These are phyloP conservation scores for Harpegnathos saltator DNA, from an alignment of 1,140 invertebrate species.

Conservation along the genomic window DNA sequence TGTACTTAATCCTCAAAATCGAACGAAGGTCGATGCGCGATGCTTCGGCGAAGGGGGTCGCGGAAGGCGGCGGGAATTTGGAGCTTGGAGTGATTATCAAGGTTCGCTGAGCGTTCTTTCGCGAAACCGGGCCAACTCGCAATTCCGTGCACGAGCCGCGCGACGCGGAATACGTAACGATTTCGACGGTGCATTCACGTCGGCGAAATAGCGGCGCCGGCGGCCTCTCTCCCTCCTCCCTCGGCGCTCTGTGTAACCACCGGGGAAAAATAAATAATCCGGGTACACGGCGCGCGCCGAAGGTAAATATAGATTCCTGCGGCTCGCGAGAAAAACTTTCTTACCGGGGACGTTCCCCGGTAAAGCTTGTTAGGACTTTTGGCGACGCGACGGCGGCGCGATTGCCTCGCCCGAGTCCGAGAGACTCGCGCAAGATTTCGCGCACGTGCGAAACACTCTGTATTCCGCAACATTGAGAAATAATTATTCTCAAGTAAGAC, in stretches of 20 bases:
- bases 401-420: conserved; percentile 12
- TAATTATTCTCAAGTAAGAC: too few relatives aligned
- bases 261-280: conserved; percentile 60
- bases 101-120: conserved; percentile 43
- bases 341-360: conserved; percentile 31
- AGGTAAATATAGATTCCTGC: conserved; percentile 54
- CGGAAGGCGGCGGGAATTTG: conserved; percentile 15
- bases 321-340: conserved; percentile 52
- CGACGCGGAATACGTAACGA: conserved; percentile 59
- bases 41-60: not conserved
- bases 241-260: conserved; percentile 42
- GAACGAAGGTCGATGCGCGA: not conserved
- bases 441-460: not conserved
- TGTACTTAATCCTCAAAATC: conserved; percentile 1
- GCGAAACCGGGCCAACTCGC: conserved; percentile 45
- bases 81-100: conserved; percentile 50
- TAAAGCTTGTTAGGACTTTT: conserved; percentile 52
- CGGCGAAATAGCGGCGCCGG: conserved; percentile 14
- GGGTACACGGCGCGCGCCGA: conserved; percentile 31
- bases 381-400: conserved; percentile 24
- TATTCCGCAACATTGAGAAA: too few relatives aligned
- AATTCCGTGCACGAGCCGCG: conserved; percentile 49
- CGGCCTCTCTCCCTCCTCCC: not conserved
- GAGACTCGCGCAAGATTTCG: conserved; percentile 12
- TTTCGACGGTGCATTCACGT: conserved; percentile 17